Conservation (phyloP, 2,888 invertebrate species). For the Keiferia lycopersicella region DNA sequence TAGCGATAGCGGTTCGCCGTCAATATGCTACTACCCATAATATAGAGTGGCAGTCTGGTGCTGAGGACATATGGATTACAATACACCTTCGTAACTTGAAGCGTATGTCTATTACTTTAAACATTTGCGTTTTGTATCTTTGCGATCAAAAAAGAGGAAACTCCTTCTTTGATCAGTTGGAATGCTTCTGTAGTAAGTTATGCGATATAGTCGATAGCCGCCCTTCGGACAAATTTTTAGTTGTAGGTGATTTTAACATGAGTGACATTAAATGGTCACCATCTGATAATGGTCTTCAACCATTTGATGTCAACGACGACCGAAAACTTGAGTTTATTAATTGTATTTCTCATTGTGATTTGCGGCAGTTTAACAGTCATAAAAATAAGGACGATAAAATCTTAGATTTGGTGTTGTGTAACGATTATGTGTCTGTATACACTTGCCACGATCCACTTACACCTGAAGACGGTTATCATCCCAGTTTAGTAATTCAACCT, state of each 20-base stretch:
- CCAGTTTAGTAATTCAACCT: background rate
- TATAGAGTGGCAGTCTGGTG: background rate
- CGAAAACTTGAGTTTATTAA: background rate
- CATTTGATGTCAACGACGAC: background rate
- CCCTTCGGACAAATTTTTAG: background rate
- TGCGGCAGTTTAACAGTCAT: background rate
- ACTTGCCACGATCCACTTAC: background rate
- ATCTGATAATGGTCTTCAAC: background rate
- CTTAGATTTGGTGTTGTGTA: background rate
- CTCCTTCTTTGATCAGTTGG: background rate
- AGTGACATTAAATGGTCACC: background rate
- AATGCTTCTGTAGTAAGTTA: no score
- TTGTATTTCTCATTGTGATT: background rate
- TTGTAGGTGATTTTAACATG: background rate
- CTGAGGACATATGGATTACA: background rate
- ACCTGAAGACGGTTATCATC: background rate
- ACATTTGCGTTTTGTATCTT: constrained; percentile 5
- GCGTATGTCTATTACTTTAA: background rate
- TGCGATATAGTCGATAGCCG: no score
- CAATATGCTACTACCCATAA: background rate
- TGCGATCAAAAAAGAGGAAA: background rate
- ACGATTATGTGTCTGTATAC: background rate
- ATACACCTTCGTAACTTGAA: background rate
- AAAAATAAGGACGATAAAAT: background rate
- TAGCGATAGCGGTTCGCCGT: background rate